These are phyloP conservation scores for Dendrophyllia cribrosa DNA, from an alignment of 64 coral and sea anemone species.

Conservation along the genomic window DNA sequence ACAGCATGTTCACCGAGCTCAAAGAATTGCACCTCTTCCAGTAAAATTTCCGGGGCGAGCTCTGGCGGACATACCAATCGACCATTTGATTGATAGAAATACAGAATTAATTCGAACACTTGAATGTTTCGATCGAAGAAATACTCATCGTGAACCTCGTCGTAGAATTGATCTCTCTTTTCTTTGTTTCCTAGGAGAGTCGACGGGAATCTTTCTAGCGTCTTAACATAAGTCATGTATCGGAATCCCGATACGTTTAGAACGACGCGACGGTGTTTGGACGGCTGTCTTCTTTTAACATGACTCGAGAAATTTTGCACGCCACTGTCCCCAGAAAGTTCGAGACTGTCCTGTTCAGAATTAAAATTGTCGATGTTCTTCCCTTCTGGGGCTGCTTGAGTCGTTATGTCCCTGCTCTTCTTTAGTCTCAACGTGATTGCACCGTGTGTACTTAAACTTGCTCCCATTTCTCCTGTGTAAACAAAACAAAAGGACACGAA, in stretches of 20 bases:
- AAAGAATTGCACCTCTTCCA: conserved; percentile 96
- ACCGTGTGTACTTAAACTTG: conserved; percentile 56
- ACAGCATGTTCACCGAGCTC: conserved; percentile 91
- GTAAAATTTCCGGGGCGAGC: conserved; percentile 83
- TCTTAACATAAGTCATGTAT: conserved; percentile 79
- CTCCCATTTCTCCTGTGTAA: conserved; percentile 80
- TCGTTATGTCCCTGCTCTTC: conserved; percentile 32
- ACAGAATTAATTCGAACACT: conserved; percentile 94
- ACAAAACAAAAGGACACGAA: conserved; percentile 6
- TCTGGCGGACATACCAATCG: conserved; percentile 89
- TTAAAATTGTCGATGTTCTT: not conserved
- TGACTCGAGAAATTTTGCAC: not conserved
- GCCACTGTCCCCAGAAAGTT: conserved; percentile 2
- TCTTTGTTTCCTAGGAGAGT: conserved; percentile 88
- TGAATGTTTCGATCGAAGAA: conserved; percentile 97
- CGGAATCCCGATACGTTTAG: conserved; percentile 95
- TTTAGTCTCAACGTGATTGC: conserved; percentile 34
- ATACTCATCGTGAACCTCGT: conserved; percentile 82
- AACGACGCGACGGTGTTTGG: conserved; percentile 59
- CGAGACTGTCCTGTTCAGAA: not conserved
- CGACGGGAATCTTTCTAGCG: conserved; percentile 87
- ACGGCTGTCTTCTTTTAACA: not conserved
- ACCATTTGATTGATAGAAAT: conserved; percentile 98
- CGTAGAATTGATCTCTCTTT: conserved; percentile 83
- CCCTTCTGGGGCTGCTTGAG: not conserved